These are phyloP conservation scores for Watsonalla cultraria DNA, from an alignment of 2,888 invertebrate species.

Conservation along the genomic window DNA sequence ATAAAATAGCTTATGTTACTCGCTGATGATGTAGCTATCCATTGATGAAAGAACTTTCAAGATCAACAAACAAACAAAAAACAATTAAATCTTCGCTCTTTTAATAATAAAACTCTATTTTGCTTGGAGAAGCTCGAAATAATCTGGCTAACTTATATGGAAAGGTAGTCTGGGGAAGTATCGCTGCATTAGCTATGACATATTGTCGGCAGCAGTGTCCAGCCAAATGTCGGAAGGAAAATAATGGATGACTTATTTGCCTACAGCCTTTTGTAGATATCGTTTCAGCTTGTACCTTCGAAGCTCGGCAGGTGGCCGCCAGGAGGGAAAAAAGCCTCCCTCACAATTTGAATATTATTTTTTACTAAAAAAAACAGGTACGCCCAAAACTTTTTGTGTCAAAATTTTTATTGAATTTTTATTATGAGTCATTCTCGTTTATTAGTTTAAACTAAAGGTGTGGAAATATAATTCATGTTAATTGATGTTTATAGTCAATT, in stretches of 20 bases:
- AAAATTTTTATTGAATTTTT: slow-evolving; percentile 30
- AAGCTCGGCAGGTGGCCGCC: slow-evolving; percentile 40
- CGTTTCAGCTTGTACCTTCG: neutral
- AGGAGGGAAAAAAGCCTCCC: slow-evolving; percentile 45
- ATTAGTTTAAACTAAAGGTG: slow-evolving; percentile 3
- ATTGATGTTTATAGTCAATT: neutral
- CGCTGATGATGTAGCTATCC: no score
- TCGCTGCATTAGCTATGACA: no score
- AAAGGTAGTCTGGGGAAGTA: no score
- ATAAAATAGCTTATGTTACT: no score
- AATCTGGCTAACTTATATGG: no score
- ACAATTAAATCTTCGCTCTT: no score
- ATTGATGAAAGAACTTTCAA: no score
- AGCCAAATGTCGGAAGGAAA: neutral
- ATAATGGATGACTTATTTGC: neutral
- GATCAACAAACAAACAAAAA: no score
- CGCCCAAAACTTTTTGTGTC: slow-evolving; percentile 28
- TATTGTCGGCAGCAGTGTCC: neutral
- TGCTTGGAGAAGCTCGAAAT: no score
- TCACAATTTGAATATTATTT: slow-evolving; percentile 57
- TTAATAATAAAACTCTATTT: no score
- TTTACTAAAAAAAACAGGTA: slow-evolving; percentile 22
- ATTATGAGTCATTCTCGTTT: slow-evolving; percentile 40
- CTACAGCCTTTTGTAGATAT: neutral
- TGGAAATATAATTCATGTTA: neutral